phyloP scores from a whole-genome alignment of 2,797 vertebrate genomes.

The Parauchenoglanis ngamensis region DNA sequence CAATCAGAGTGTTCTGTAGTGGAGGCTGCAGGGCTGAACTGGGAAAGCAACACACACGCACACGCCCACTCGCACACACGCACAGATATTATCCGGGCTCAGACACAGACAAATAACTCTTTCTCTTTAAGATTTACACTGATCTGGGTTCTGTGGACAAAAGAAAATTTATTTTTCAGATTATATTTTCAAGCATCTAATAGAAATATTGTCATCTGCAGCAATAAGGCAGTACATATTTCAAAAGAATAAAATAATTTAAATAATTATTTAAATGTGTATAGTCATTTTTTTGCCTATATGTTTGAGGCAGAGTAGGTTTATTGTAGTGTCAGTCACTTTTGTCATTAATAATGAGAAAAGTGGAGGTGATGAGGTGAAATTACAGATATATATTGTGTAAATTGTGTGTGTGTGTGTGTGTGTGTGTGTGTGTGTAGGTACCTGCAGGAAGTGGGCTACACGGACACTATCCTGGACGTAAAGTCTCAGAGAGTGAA shows the following conservation, averaged over 20 bases:
- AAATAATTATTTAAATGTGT: neutral
- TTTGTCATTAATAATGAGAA: no score
- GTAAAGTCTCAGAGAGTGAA: slow-evolving; percentile 94
- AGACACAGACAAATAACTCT: neutral
- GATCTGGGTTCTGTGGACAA: neutral
- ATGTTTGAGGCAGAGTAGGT: neutral
- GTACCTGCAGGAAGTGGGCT: slow-evolving; percentile 98
- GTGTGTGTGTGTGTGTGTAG: slow-evolving; percentile 63
- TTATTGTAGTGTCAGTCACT: neutral
- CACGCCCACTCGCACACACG: no score
- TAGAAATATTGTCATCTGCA: no score
- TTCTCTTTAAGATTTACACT: neutral
- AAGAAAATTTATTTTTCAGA: neutral
- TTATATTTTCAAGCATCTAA: no score
- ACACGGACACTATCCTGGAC: slow-evolving; percentile 96
- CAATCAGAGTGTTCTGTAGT: neutral
- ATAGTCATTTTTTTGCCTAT: neutral
- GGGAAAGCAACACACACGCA: neutral
- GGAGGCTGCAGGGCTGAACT: neutral
- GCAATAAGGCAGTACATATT: no score
- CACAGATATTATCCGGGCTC: neutral
- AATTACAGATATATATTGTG: neutral
- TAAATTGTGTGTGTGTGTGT: neutral
- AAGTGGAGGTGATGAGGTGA: neutral
- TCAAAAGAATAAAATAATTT: no score